A percentile compares a stretch with the other conserved stretches of the same genome.
phyloP scores from a whole-genome alignment of 2,888 invertebrate species.

The Archaeoteleia sp. region DNA sequence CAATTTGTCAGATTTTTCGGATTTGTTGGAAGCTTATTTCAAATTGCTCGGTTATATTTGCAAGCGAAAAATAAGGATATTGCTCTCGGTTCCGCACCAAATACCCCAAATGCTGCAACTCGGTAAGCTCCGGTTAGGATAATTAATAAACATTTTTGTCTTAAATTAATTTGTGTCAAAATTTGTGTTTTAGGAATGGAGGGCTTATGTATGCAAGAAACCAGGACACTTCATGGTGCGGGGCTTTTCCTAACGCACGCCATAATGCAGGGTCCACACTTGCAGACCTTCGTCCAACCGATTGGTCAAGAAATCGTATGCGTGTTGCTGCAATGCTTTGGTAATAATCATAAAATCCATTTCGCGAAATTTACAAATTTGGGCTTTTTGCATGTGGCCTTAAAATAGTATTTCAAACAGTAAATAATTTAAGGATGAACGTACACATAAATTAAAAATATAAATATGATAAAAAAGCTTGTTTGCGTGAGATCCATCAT shows the following conservation, averaged over 20 bases:
- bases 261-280: conserved; percentile 76
- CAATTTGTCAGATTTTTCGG: conserved; percentile 79
- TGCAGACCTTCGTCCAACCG: conserved; percentile 77
- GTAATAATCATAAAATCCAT: conserved; percentile 64
- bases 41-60: conserved; percentile 79
- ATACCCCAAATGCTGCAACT: conserved; percentile 74
- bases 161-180: neutral
- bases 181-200: conserved; percentile 76
- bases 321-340: conserved; percentile 78
- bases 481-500: neutral
- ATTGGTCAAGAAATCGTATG: conserved; percentile 80
- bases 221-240: conserved; percentile 78
- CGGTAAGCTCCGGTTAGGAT: no score
- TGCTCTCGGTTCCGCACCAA: conserved; percentile 72
- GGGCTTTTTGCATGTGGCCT: no score
- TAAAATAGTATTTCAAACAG: no score
- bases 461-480: conserved; percentile 2
- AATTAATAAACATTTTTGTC: no score
- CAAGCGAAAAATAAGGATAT: conserved; percentile 78
- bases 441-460: neutral
- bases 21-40: conserved; percentile 84
- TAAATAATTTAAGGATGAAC: no score
- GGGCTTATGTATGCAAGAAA: conserved; percentile 79
- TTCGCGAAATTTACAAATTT: neutral
- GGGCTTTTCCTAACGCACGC: conserved; percentile 79